A percentile compares a stretch with the other conserved stretches of the same genome.
Conservation (phyloP, 2,888 invertebrate species). For the Galerucella calmariensis region DNA sequence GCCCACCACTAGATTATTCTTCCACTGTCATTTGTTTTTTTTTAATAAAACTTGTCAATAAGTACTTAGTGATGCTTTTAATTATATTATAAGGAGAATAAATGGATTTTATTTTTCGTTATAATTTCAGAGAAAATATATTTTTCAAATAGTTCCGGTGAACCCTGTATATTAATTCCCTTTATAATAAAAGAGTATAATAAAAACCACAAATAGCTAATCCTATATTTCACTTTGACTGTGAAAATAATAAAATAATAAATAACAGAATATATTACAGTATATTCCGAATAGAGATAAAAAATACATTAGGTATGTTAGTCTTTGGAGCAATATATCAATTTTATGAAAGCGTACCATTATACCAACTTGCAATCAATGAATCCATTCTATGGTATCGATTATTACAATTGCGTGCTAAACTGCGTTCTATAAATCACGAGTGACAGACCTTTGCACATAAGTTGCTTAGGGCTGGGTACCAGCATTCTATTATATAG, state of each 20-base stretch:
- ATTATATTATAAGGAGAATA: too few species aligned
- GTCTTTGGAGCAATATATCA: constrained; percentile 38
- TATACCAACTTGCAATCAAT: constrained; percentile 42
- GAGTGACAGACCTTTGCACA: constrained; percentile 43
- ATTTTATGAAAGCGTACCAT: constrained; percentile 37
- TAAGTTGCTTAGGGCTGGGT: constrained; percentile 44
- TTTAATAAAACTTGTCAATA: too few species aligned
- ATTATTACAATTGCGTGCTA: constrained; percentile 47
- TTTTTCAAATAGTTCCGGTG: too few species aligned
- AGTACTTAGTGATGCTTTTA: too few species aligned
- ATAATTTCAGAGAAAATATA: too few species aligned
- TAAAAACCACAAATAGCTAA: background rate
- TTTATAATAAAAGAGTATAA: background rate
- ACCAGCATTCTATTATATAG: constrained; percentile 43
- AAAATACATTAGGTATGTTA: constrained; percentile 29
- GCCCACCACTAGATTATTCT: too few species aligned
- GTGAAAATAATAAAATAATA: constrained; percentile 21
- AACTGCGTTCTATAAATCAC: constrained; percentile 45
- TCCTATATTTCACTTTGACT: constrained; percentile 5
- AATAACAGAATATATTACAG: constrained; percentile 17
- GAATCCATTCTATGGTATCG: constrained; percentile 42
- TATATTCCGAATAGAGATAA: constrained; percentile 25
- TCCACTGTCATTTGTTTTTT: too few species aligned
- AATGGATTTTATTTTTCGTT: too few species aligned
- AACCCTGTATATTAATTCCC: background rate